Conservation (phyloP, 2,888 invertebrate species). For the Eristalinus aeneus region DNA sequence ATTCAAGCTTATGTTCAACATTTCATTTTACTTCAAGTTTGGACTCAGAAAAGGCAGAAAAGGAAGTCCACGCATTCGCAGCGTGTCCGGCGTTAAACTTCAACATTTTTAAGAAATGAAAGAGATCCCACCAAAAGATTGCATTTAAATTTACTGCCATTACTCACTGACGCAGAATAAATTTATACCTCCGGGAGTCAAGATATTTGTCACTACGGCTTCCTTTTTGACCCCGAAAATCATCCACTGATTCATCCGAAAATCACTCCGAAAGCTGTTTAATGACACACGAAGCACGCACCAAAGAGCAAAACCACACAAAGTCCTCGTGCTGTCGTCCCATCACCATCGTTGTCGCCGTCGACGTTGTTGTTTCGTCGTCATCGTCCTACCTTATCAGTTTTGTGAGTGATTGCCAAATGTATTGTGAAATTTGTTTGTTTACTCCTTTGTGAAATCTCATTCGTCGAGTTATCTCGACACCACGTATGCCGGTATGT, state of each 20-base stretch:
- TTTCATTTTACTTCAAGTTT: no score
- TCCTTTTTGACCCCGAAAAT: not conserved
- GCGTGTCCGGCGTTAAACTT: not conserved
- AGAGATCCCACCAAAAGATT: not conserved
- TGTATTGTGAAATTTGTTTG: conserved; percentile 71
- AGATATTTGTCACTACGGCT: not conserved
- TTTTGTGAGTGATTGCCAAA: conserved; percentile 62
- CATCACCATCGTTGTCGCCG: conserved; percentile 10
- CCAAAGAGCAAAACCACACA: conserved; percentile 32
- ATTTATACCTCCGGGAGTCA: not conserved
- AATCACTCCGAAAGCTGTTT: not conserved
- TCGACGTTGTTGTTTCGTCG: not conserved
- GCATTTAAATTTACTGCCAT: not conserved
- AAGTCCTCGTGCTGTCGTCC: conserved; percentile 26
- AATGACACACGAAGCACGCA: conserved; percentile 14
- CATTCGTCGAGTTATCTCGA: conserved; percentile 62
- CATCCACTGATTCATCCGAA: not conserved
- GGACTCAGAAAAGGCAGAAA: no score
- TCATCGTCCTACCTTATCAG: conserved; percentile 26
- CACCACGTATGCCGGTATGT: conserved; percentile 11
- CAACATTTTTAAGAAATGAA: not conserved
- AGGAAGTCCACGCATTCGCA: not conserved
- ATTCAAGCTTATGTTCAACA: no score
- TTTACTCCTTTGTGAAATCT: conserved; percentile 68
- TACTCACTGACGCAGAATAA: not conserved